Evolutionary conservation across 2,888 invertebrate genomes (phyloP), one percentile per base, ranked within the genome.

Genomic region (Unio delphinus): DNA sequence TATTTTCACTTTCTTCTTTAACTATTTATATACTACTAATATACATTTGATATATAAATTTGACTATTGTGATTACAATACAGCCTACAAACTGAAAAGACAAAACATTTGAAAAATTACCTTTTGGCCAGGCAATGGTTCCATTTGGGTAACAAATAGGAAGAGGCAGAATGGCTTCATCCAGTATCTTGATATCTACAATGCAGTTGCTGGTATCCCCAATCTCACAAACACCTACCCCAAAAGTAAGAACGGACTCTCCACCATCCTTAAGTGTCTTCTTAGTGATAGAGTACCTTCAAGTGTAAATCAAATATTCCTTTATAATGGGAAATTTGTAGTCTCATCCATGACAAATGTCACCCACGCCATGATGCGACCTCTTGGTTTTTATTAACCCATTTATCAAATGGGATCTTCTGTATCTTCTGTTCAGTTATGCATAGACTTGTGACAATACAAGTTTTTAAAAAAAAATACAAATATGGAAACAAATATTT

Each of bases 131-230:
- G 6, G 64, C 62, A 18, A 80, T 58, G 8, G 72, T 67, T 7
- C 80, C 78, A 59, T 80, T 70, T n/a, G 74, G 65, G 15, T 64
- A 66, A 68, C 81, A 81, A 30, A 67, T 69, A 4, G 81, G 80
- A 3, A 81, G 55, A 8, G 80, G 79, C 17, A 81, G 59, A n/a
- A 79, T 65, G 11, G 79, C 74, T 45, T 78, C 73, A 55, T 81
- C 76, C 17, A 81, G 58, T 17, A 81, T 61, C 11, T 75, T 64
- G 5, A 79, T 18, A 58, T 63, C 69, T 0, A 75, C 61, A 18
- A 79, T 55, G 64, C 81, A 81, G 34, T 74, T 72, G 4, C 62
- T 62, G 18, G 61, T 65, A 8, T 74, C 78, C 8, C 63, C 56
- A 15, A 20, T 58, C 15, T 69, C 63, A 70, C 81, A 81, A 55